Percentiles rank a stretch among this genome's conserved stretches.
phyloP scores from a whole-genome alignment of 2,113 vertebrate species.

The Thamnophis sirtalis region DNA sequence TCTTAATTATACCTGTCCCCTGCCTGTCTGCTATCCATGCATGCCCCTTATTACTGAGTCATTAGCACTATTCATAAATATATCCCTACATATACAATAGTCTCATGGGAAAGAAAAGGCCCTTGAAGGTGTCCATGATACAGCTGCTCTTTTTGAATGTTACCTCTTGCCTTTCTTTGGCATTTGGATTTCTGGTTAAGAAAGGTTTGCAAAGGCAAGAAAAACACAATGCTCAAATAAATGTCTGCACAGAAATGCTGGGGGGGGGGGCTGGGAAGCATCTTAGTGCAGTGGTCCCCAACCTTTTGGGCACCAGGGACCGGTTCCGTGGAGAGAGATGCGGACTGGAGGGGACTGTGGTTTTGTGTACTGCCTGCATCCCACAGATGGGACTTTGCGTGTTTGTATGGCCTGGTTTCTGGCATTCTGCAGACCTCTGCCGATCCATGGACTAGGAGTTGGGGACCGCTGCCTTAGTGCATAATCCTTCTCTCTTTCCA shows the following conservation, averaged over 20 bases:
- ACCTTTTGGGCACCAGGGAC: no score
- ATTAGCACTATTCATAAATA: neutral
- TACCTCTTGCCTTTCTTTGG: neutral
- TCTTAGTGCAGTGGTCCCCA: neutral
- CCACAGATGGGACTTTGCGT: no score
- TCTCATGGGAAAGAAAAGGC: neutral
- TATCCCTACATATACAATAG: neutral
- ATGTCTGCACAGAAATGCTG: neutral
- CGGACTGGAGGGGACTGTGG: no score
- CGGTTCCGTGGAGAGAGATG: no score
- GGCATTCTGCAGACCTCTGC: no score
- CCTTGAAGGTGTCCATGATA: neutral
- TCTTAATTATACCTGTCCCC: neutral
- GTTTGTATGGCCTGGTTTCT: no score
- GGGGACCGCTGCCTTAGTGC: neutral
- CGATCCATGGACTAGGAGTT: no score
- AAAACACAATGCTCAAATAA: neutral
- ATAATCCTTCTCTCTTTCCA: neutral
- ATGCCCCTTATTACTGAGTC: neutral
- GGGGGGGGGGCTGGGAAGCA: neutral
- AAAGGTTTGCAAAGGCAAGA: neutral
- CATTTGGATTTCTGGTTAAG: neutral
- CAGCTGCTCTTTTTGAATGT: neutral
- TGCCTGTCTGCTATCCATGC: neutral
- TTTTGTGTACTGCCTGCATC: no score